phyloP scores from a whole-genome alignment of 2,888 invertebrate species.

The Drosophila cyrtoloma region DNA sequence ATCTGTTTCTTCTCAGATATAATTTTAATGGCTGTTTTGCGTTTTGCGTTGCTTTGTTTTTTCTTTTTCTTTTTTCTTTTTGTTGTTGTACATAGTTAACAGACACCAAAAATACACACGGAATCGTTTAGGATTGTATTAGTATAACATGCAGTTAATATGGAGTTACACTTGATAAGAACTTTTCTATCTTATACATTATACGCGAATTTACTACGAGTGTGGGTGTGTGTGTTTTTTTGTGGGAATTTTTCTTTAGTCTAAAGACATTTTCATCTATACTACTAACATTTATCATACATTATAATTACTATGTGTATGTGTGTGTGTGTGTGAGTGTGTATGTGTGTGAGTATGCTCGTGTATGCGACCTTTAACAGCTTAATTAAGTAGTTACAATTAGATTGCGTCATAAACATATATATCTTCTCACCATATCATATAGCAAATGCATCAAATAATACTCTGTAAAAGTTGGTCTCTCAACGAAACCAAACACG shows the following conservation, averaged over 20 bases:
- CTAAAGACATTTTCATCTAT: slow-evolving; percentile 43
- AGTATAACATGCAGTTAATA: slow-evolving; percentile 47
- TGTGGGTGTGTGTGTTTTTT: background rate
- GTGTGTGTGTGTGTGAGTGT: slow-evolving; percentile 12
- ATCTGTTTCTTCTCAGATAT: slow-evolving; percentile 13
- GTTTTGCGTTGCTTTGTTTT: slow-evolving; percentile 13
- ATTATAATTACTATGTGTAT: slow-evolving; percentile 23
- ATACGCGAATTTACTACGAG: slow-evolving; percentile 18
- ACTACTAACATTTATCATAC: slow-evolving; percentile 53
- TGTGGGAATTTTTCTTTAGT: slow-evolving; percentile 11
- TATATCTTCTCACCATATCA: slow-evolving; percentile 36
- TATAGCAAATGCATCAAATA: slow-evolving; percentile 56
- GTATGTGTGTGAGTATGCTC: slow-evolving; percentile 13
- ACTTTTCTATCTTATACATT: slow-evolving; percentile 30
- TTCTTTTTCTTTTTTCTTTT: slow-evolving; percentile 14
- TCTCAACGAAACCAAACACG: slow-evolving; percentile 47
- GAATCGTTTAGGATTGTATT: slow-evolving; percentile 42
- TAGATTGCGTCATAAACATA: slow-evolving; percentile 67
- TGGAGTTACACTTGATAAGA: slow-evolving; percentile 42
- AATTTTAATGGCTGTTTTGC: slow-evolving; percentile 23
- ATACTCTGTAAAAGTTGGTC: slow-evolving; percentile 58
- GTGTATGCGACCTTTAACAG: slow-evolving; percentile 53
- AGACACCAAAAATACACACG: slow-evolving; percentile 68
- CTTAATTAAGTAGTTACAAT: slow-evolving; percentile 60
- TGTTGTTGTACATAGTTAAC: slow-evolving; percentile 58